phyloP scores from a whole-genome alignment of 2,888 invertebrate species.

The Zootermopsis nevadensis region DNA sequence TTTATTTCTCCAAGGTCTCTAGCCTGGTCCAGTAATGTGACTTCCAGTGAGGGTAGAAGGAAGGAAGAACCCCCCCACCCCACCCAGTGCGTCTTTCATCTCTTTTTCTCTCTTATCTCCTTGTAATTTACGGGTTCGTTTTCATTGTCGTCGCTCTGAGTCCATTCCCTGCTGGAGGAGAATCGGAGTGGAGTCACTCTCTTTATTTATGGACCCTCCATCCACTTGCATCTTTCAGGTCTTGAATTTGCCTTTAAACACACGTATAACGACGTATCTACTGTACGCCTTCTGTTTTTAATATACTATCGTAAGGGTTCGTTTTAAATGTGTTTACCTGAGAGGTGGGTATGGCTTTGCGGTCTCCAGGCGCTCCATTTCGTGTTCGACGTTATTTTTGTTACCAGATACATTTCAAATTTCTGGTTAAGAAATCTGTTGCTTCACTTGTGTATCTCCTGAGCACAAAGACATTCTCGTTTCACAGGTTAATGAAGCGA shows the following conservation, averaged over 20 bases:
- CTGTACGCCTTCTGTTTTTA: too few species aligned
- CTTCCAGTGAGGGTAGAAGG: constrained; percentile 11
- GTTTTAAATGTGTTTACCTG: too few species aligned
- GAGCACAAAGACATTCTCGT: too few species aligned
- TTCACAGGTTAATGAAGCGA: too few species aligned
- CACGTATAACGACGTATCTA: too few species aligned
- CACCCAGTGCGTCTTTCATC: constrained; percentile 53
- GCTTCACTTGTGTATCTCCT: too few species aligned
- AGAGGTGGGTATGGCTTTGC: too few species aligned
- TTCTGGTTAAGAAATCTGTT: too few species aligned
- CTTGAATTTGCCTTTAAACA: not conserved
- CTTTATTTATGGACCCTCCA: not conserved
- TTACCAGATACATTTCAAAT: too few species aligned
- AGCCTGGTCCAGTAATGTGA: constrained; percentile 20
- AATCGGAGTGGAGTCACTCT: not conserved
- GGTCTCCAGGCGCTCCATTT: too few species aligned
- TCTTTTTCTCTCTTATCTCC: constrained; percentile 56
- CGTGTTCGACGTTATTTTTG: too few species aligned
- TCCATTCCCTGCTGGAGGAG: constrained; percentile 42
- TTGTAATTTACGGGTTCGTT: constrained; percentile 52
- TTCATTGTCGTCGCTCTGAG: constrained; percentile 53
- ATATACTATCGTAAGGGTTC: too few species aligned
- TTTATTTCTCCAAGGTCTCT: constrained; percentile 32
- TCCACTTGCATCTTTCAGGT: not conserved
- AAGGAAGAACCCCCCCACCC: constrained; percentile 40